Evolutionary conservation across 2,797 vertebrate species (phyloP).

Genomic region (Cirrhinus molitorella): DNA sequence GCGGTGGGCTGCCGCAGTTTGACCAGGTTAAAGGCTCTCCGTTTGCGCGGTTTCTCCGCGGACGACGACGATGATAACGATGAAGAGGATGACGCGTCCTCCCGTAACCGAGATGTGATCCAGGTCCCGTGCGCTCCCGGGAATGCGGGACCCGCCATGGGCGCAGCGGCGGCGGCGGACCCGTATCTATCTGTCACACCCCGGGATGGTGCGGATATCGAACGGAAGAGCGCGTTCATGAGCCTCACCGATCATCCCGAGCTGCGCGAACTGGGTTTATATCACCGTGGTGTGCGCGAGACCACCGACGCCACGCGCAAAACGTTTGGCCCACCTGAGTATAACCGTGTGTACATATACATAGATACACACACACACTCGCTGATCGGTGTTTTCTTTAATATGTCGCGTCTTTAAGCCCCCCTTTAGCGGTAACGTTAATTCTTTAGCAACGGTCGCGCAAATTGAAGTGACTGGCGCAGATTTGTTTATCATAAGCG

Average conservation of each 20-base stretch:
- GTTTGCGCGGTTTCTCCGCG: slow-evolving; percentile 80
- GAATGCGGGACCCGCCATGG: slow-evolving; percentile 57
- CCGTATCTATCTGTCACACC: slow-evolving; percentile 44
- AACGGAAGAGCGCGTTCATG: slow-evolving; percentile 39
- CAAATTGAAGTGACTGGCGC: not conserved
- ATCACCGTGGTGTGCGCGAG: not conserved
- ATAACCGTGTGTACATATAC: not conserved
- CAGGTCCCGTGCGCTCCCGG: slow-evolving; percentile 56
- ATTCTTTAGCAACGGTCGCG: not conserved
- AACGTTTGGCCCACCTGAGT: slow-evolving; percentile 45
- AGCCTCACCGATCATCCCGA: slow-evolving; percentile 47
- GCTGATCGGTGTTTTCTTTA: not conserved
- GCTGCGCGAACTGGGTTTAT: slow-evolving; percentile 8
- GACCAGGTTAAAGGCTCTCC: slow-evolving; percentile 82
- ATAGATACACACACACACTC: not conserved
- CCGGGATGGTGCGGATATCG: slow-evolving; percentile 35
- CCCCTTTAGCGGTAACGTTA: not conserved
- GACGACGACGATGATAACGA: slow-evolving; percentile 44
- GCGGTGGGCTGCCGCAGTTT: slow-evolving; percentile 82
- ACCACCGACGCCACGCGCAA: slow-evolving; percentile 42
- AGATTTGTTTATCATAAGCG: slow-evolving; percentile 35
- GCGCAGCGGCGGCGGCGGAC: not conserved
- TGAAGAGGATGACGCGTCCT: slow-evolving; percentile 49
- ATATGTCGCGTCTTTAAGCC: not conserved
- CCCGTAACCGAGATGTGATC: slow-evolving; percentile 45